Evolutionary conservation across 2,113 vertebrate genomes (phyloP).

Genomic region (Chionomys nivalis): DNA sequence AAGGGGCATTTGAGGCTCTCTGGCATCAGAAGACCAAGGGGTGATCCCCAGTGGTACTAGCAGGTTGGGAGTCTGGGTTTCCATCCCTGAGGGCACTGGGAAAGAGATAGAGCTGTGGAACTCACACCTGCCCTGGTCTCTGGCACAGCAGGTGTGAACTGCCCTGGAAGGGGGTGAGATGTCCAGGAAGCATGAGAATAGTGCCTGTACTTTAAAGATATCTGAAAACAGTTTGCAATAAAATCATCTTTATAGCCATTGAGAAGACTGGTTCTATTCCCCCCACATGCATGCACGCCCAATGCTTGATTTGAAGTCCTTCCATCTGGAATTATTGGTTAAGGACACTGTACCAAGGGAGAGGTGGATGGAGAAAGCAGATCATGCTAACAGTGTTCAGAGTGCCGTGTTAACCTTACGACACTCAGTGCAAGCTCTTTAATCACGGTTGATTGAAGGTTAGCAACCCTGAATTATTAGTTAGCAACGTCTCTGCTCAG

Average conservation of each 20-base stretch:
- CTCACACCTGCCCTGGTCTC: fast-evolving
- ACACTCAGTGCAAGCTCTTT: slow-evolving; percentile 61
- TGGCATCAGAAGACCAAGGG: background rate
- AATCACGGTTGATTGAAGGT: slow-evolving; percentile 69
- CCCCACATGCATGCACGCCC: background rate
- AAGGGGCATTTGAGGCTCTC: fast-evolving
- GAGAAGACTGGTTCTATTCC: slow-evolving; percentile 8
- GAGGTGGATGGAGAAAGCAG: slow-evolving; percentile 67
- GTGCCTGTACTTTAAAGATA: fast-evolving
- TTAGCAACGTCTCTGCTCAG: slow-evolving; percentile 62
- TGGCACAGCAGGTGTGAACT: fast-evolving
- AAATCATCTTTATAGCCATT: slow-evolving; percentile 15
- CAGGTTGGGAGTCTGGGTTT: background rate
- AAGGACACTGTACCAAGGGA: slow-evolving; percentile 60
- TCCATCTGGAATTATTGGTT: slow-evolving; percentile 65
- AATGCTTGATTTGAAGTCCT: slow-evolving; percentile 42
- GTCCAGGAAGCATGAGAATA: fast-evolving
- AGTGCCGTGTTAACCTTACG: background rate
- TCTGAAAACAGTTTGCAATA: slow-evolving; percentile 22
- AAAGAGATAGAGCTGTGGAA: fast-evolving
- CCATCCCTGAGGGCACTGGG: fast-evolving
- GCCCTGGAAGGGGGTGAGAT: background rate
- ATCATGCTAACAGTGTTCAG: slow-evolving; percentile 57
- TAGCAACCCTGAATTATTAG: slow-evolving; percentile 75
- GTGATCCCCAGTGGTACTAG: fast-evolving